Base-by-base conservation (phyloP, 2,888 invertebrate species). In the Ischnus inquisitorius region DNA sequence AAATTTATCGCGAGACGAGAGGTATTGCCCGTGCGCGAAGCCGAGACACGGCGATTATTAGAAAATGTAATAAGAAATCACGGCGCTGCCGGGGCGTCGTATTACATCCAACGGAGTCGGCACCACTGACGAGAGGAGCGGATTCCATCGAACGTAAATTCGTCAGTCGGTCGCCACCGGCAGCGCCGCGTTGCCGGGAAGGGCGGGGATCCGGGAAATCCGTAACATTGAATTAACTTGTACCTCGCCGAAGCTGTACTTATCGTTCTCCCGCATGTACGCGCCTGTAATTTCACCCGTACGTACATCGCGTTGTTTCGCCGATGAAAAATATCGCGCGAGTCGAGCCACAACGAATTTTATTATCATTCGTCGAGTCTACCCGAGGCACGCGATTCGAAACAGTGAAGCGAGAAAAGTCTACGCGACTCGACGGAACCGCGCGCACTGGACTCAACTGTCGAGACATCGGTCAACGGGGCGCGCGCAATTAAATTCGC, bases 401-500 rank as follows among this genome's bases (percentile, higher is more conserved):
- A 54, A 34, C 14, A 51, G 65, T 14, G 48, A 67, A 65, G 51
- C 48, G 46, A 8, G 12, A 10, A 51, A 64, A 34, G 34, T 16
- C 46, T 25, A 57, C 51, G 22, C 48, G 22, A 65, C 43, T 41
- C 68, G 54, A 46, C 6, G 51, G 2, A 8, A 14, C 25, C 25
- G 57, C 54, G 72, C 43, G 41, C 14, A 43, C 34, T 22, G 39
- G 3, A 34, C 48, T 34, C 65, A 60, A 14, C 25, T 46, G 57
- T 14, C 82, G 54, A 69, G 68, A 41, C 48, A 82, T 83, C 74
- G 64, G 75, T 79, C 79, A 12, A 16, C 22, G 34, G 72, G 62
- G 51, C 48, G 78, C 48, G 74, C 68, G 51, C 74, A 68, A 82
- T 82, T 82, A 69, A 57, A 69, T 79, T 69, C 48, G 62, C 51